Evolutionary conservation across 2,888 invertebrate genomes (phyloP).

Genomic region (Balanococcus diminutus): DNA sequence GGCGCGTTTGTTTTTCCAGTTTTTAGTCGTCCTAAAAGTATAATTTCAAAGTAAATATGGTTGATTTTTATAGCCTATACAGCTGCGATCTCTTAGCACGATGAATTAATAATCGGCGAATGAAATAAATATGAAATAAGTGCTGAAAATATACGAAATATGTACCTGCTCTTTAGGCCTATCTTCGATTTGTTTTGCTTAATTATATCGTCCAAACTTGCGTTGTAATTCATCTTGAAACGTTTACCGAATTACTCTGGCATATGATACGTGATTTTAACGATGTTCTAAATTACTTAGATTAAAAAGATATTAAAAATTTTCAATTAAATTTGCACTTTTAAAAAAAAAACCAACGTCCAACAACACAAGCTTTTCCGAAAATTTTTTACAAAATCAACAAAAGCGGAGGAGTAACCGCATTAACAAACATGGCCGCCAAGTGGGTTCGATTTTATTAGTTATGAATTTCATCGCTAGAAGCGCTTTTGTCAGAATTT

Average conservation of each 20-base stretch:
- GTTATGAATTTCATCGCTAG: not conserved
- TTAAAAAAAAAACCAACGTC: not conserved
- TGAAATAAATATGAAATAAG: not conserved
- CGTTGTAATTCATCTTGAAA: conserved; percentile 34
- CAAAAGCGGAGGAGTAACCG: too few relatives aligned
- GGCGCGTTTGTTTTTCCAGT: conserved; percentile 31
- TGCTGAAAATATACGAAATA: not conserved
- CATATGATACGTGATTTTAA: not conserved
- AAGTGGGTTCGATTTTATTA: not conserved
- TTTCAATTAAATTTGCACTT: not conserved
- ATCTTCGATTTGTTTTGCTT: conserved; percentile 22
- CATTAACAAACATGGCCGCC: not conserved
- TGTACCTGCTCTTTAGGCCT: not conserved
- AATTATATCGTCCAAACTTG: conserved; percentile 45
- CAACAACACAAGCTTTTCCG: not conserved
- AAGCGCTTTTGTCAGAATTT: not conserved
- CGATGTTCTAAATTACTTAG: not conserved
- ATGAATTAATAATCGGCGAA: too few relatives aligned
- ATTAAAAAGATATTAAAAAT: not conserved
- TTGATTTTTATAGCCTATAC: too few relatives aligned
- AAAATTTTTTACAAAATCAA: not conserved
- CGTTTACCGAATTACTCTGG: not conserved
- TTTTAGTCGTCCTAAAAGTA: not conserved
- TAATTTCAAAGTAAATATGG: too few relatives aligned
- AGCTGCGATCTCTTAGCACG: too few relatives aligned